A percentile compares a stretch with the other conserved stretches of the same genome.
Evolutionary conservation across 1,140 invertebrate species (phyloP).

Genomic region (Pararge aegeria): DNA sequence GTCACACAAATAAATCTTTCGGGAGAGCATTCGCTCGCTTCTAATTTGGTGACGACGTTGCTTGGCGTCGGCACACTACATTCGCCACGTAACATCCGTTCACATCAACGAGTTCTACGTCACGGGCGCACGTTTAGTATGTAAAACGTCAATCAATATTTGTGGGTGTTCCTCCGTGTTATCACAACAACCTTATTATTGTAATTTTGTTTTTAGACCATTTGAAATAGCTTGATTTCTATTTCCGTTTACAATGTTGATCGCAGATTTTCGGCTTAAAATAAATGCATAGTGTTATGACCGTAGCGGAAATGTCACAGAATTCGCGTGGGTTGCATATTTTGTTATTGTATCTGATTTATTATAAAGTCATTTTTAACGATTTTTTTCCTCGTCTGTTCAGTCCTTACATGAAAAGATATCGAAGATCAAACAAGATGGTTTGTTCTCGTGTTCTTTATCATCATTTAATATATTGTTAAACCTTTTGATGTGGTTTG

Average conservation of each 20-base stretch:
- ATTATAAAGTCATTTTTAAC: background rate
- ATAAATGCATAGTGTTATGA: background rate
- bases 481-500: too few species aligned
- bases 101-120: constrained; percentile 22
- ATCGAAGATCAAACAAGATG: too few species aligned
- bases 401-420: too few species aligned
- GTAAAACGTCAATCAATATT: constrained; percentile 16
- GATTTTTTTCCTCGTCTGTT: background rate
- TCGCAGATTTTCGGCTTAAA: too few species aligned
- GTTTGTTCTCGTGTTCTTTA: too few species aligned
- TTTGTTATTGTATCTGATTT: background rate
- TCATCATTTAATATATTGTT: too few species aligned
- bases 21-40: constrained; percentile 40
- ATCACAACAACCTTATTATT: constrained; percentile 21
- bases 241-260: constrained; percentile 3
- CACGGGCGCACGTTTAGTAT: constrained; percentile 14
- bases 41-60: constrained; percentile 69
- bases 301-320: background rate
- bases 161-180: constrained; percentile 8
- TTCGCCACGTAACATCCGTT: constrained; percentile 15
- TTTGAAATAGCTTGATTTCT: constrained; percentile 10
- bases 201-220: constrained; percentile 20
- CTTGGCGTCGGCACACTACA: constrained; percentile 5
- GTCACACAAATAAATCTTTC: constrained; percentile 57
- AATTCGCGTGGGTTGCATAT: background rate